Evolutionary conservation across 2,797 vertebrate species (phyloP).

Genomic region (Melanotaenia parkinsoni): DNA sequence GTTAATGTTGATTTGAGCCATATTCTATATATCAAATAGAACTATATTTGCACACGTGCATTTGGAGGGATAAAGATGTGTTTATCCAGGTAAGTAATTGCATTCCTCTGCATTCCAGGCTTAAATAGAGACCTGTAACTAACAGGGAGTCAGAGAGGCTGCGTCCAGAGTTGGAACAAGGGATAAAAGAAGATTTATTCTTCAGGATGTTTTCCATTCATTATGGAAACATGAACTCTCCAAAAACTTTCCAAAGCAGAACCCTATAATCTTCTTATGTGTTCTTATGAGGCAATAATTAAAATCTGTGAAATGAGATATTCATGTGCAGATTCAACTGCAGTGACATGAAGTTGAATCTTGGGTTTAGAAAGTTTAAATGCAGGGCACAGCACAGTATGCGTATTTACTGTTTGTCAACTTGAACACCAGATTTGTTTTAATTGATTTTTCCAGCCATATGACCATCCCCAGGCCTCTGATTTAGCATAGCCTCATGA

Average conservation of each 20-base stretch:
- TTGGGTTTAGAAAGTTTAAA: not conserved
- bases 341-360: not conserved
- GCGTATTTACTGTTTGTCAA: conserved; percentile 3
- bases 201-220: not conserved
- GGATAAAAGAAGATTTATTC: not conserved
- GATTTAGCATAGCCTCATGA: conserved; percentile 78
- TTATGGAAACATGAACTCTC: not conserved
- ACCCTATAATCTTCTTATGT: not conserved
- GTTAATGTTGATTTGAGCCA: not conserved
- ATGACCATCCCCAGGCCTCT: conserved; percentile 72
- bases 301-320: not conserved
- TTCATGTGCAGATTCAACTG: not conserved
- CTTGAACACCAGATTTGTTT: conserved; percentile 27
- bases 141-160: not conserved
- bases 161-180: not conserved
- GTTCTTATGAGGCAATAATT: not conserved
- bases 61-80: conserved; percentile 28
- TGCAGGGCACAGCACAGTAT: not conserved
- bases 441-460: conserved; percentile 64
- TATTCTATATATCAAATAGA: not conserved
- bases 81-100: conserved; percentile 33
- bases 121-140: conserved; percentile 18
- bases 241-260: not conserved
- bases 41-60: not conserved
- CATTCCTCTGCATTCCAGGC: conserved; percentile 40